Evolutionary conservation across 2,113 vertebrate species (phyloP).

Genomic region (Myiozetetes cayanensis): DNA sequence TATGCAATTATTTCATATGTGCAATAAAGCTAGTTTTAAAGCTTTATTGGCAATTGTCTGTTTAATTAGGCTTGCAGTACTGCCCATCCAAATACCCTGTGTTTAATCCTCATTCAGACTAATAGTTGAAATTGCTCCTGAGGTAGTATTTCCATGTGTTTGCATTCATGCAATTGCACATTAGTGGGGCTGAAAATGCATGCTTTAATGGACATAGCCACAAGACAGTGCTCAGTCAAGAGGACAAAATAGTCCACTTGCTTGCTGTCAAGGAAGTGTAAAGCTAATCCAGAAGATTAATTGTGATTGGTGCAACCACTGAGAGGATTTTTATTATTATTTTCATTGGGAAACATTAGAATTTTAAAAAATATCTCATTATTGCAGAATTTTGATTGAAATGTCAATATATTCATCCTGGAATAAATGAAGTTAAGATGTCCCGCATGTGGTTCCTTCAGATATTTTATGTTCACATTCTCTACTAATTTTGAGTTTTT

Average conservation of each 20-base stretch:
- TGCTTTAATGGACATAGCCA: neutral
- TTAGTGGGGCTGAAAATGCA: neutral
- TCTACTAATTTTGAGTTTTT: neutral
- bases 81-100: neutral
- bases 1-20: neutral
- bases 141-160: neutral
- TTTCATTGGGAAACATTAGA: neutral
- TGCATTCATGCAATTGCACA: conserved; percentile 13
- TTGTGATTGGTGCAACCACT: neutral
- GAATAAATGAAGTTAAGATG: neutral
- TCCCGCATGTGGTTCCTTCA: neutral
- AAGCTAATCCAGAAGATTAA: neutral
- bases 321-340: neutral
- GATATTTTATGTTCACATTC: neutral
- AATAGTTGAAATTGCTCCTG: conserved; percentile 11
- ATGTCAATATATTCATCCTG: neutral
- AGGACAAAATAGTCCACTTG: neutral
- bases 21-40: neutral
- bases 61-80: conserved; percentile 18
- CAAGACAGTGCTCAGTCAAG: neutral
- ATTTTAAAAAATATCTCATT: neutral
- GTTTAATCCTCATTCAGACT: conserved; percentile 7
- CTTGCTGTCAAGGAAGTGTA: neutral
- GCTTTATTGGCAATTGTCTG: neutral
- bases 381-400: neutral